Percentiles rank a stretch among this genome's conserved stretches.
Evolutionary conservation across 2,113 vertebrate species (phyloP).

Genomic region (Elachura formosa): DNA sequence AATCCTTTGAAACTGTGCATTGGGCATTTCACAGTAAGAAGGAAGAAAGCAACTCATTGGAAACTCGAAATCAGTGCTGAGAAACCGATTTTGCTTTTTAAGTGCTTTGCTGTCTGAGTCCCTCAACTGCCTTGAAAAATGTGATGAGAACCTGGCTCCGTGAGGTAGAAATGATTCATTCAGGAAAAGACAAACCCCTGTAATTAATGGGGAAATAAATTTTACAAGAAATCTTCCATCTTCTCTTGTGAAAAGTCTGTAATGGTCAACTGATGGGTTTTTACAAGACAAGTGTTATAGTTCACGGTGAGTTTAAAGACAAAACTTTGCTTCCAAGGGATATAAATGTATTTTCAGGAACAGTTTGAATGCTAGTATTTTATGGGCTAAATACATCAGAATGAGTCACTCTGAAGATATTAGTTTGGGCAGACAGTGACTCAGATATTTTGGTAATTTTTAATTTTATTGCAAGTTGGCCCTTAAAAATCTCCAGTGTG

Average conservation of each 20-base stretch:
- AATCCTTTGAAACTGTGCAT: accelerated
- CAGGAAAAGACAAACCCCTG: background rate
- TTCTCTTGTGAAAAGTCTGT: background rate
- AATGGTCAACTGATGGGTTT: background rate
- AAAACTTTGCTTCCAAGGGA: background rate
- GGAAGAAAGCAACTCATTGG: background rate
- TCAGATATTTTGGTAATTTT: background rate
- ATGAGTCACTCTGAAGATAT: background rate
- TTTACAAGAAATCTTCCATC: background rate
- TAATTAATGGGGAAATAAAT: background rate
- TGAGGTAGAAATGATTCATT: background rate
- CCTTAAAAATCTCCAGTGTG: background rate
- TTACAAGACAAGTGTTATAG: background rate
- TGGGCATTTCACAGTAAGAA: too few species aligned
- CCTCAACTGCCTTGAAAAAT: background rate
- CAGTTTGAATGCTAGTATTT: background rate
- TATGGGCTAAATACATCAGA: background rate
- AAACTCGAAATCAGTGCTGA: background rate
- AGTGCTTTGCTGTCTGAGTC: background rate
- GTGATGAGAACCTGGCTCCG: background rate
- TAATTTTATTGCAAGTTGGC: background rate
- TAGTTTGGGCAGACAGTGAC: background rate
- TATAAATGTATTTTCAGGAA: background rate
- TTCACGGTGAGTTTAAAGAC: background rate
- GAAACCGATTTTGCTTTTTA: background rate